These are phyloP conservation scores for Lithobates pipiens DNA, from an alignment of 2,797 vertebrate species.

Conservation along the genomic window DNA sequence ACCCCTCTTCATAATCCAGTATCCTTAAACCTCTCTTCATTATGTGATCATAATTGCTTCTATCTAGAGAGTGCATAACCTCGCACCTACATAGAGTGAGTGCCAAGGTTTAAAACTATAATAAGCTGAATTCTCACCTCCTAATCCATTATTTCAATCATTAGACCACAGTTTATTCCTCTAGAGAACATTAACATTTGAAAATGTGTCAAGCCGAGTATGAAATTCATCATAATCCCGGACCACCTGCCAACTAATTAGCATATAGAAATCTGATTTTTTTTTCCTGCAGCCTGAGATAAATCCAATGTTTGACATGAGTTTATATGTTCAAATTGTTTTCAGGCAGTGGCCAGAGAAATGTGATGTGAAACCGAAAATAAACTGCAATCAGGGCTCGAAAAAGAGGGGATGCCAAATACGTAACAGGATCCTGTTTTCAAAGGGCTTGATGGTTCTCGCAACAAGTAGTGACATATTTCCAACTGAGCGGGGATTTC, in stretches of 20 bases:
- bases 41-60: constrained; percentile 69
- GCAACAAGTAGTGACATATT: constrained; percentile 53
- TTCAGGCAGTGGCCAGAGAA: constrained; percentile 61
- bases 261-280: constrained; percentile 71
- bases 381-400: constrained; percentile 32
- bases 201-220: constrained; percentile 75
- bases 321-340: constrained; percentile 66
- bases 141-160: constrained; percentile 74
- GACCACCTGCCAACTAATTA: constrained; percentile 74
- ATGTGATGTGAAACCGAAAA: constrained; percentile 62
- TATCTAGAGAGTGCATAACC: constrained; percentile 69
- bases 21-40: constrained; percentile 69
- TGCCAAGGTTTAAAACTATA: constrained; percentile 73
- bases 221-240: constrained; percentile 73
- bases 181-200: constrained; percentile 77
- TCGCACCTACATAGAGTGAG: constrained; percentile 70
- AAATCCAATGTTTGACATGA: constrained; percentile 67
- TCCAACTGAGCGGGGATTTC: constrained; percentile 37
- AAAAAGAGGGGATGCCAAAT: constrained; percentile 38
- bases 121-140: constrained; percentile 74
- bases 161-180: constrained; percentile 76
- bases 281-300: constrained; percentile 64
- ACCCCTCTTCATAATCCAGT: constrained; percentile 67
- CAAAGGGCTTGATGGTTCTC: constrained; percentile 48
- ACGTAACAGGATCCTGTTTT: constrained; percentile 47